Evolutionary conservation across 2,113 vertebrate species (phyloP), one percentile per base, ranked within the genome.

Genomic region (Strigops habroptila): DNA sequence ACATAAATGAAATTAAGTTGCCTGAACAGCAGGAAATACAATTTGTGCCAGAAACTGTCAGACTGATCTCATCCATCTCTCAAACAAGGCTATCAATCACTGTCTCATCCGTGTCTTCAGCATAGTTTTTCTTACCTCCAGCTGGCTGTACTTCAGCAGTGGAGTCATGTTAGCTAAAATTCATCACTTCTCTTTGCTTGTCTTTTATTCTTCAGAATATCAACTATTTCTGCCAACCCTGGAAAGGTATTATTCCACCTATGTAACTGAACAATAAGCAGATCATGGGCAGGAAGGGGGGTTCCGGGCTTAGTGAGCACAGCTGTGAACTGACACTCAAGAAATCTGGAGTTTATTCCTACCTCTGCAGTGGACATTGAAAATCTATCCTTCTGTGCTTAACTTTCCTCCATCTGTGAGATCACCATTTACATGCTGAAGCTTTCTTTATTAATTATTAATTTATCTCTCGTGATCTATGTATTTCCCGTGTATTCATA

Each of bases 11-110:
- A 95, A 97, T 97, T 96, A 97, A 96, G 75, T 94, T 95, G 43
- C 84, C 76, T 91, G 95, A 97, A 89, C 62, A 91, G 65, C 79
- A 96, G 96, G 95, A 97, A 97, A 97, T 85, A 94, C 78, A 94
- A 78, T 97, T 97, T 96, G 24, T 92, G 62, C 95, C 82, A 93
- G 93, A 95, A 97, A 83, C 86, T 96, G 91, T 96, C 93, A 93
- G 70, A 43, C 46, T 88, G 88, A 88, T 96, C 82, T 92, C 93
- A 96, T 96, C 90, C 77, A 77, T 97, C 96, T 97, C 94, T 94
- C 64, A 91, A 97, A 97, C 77, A 96, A 95, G 77, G 44, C 41
- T 90, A 97, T 97, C 96, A 95, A 88, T 98, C 97, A 97, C 28
- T 53, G 70, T 79, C 91, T 96, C 68, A 93, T 93, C 62, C 24